Percentiles rank a stretch among this genome's conserved stretches.
phyloP scores from a whole-genome alignment of 2,888 invertebrate genomes.

The Cryptophagus acutangulus region DNA sequence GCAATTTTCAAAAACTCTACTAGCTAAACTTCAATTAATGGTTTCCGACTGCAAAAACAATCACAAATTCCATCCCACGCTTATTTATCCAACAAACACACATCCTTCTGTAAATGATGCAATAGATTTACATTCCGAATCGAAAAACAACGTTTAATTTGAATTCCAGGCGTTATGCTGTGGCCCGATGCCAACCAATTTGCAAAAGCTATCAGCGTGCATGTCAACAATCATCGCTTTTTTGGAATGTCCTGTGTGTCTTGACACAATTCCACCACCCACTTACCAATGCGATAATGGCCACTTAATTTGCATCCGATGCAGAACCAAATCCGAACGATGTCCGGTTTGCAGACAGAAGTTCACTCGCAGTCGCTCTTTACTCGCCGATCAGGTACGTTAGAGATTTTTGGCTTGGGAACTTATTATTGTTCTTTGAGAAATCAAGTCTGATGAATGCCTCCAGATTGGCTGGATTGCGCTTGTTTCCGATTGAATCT shows the following conservation, averaged over 20 bases:
- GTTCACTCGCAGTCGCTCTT: constrained; percentile 50
- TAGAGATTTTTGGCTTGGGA: not conserved
- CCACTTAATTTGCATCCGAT: constrained; percentile 58
- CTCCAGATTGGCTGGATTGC: no score
- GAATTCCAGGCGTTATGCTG: constrained; percentile 50
- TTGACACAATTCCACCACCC: constrained; percentile 59
- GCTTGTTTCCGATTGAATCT: no score
- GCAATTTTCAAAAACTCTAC: no score
- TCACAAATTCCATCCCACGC: no score
- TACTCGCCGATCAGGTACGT: constrained; percentile 52
- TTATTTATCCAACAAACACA: no score
- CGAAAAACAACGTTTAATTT: no score
- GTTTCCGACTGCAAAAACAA: no score
- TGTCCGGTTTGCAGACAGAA: constrained; percentile 61
- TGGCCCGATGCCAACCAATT: constrained; percentile 53
- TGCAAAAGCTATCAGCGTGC: constrained; percentile 51
- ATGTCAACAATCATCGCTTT: constrained; percentile 51
- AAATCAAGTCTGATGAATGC: no score
- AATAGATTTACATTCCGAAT: no score
- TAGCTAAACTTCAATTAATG: no score
- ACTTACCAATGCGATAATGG: constrained; percentile 63
- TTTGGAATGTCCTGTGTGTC: constrained; percentile 62
- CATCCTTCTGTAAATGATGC: no score
- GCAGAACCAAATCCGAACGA: constrained; percentile 55
- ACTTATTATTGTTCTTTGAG: constrained; percentile 3